A percentile compares a stretch with the other conserved stretches of the same genome.
Conservation (phyloP, 2,888 invertebrate species). For the Acleris sparsana region DNA sequence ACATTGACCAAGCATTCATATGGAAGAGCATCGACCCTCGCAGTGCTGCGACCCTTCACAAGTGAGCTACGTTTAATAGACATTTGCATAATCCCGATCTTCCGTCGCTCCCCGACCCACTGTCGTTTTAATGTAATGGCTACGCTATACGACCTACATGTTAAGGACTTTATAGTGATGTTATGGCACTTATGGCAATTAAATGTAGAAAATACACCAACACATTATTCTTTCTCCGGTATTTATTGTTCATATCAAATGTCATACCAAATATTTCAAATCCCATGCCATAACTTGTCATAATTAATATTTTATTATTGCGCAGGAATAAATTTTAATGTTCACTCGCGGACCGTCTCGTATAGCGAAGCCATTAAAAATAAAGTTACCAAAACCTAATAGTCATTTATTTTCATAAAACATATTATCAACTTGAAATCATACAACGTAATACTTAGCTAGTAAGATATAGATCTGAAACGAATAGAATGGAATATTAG, state of each 20-base stretch:
- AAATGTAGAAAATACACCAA: too few species aligned
- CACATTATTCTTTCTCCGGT: too few species aligned
- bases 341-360: slow-evolving; percentile 34
- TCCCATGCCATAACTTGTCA: too few species aligned
- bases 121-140: slow-evolving; percentile 21
- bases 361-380: slow-evolving; percentile 37
- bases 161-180: too few species aligned
- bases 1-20: slow-evolving; percentile 17
- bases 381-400: slow-evolving; percentile 58
- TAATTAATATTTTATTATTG: too few species aligned
- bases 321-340: too few species aligned
- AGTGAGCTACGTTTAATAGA: slow-evolving; percentile 69
- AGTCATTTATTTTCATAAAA: slow-evolving; percentile 71
- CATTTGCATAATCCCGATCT: slow-evolving; percentile 52
- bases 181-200: too few species aligned
- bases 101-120: slow-evolving; percentile 45
- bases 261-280: too few species aligned
- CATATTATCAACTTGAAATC: slow-evolving; percentile 50
- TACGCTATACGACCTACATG: slow-evolving; percentile 16
- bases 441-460: slow-evolving; percentile 34
- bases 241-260: too few species aligned
- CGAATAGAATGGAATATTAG: slow-evolving; percentile 61
- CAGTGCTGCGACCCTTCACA: slow-evolving; percentile 46
- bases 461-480: slow-evolving; percentile 62
- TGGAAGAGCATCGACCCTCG: slow-evolving; percentile 11